These are phyloP conservation scores for Porites rus DNA, from an alignment of 92 coral and sea anemone species.

Conservation along the genomic window DNA sequence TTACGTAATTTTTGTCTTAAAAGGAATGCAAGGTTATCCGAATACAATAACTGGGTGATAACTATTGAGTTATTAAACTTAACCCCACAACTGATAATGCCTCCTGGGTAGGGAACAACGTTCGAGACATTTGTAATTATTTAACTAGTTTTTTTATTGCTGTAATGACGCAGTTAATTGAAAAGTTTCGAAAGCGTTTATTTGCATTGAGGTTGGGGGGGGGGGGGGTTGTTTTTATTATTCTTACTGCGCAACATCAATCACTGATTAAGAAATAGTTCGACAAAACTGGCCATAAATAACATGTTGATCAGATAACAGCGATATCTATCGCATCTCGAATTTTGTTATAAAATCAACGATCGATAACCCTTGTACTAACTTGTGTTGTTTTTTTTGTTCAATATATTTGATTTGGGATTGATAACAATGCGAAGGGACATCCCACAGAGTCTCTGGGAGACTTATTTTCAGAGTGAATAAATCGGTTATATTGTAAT, in stretches of 20 bases:
- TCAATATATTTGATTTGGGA: constrained; percentile 27
- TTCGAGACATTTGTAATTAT: neutral
- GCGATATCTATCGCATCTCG: neutral
- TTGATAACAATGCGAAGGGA: constrained; percentile 10
- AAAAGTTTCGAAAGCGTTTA: too few species aligned
- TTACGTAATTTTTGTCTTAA: neutral
- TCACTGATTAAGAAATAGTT: neutral
- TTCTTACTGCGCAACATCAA: too few species aligned
- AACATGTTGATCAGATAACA: neutral
- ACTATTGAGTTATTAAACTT: neutral
- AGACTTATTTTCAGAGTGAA: constrained; percentile 1
- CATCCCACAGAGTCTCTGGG: constrained; percentile 11
- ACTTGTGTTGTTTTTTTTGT: constrained; percentile 12
- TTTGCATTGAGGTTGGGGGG: too few species aligned
- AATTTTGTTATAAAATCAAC: neutral
- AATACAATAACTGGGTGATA: neutral
- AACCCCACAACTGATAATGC: constrained; percentile 8
- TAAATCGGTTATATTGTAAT: neutral
- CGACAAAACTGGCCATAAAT: neutral
- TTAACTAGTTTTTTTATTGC: too few species aligned
- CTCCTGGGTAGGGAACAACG: neutral
- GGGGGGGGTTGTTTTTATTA: too few species aligned
- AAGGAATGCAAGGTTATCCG: constrained; percentile 24
- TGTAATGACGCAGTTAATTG: too few species aligned
- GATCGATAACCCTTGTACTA: neutral